phyloP scores from a whole-genome alignment of 2,113 vertebrate species.

The Thunnus maccoyii region DNA sequence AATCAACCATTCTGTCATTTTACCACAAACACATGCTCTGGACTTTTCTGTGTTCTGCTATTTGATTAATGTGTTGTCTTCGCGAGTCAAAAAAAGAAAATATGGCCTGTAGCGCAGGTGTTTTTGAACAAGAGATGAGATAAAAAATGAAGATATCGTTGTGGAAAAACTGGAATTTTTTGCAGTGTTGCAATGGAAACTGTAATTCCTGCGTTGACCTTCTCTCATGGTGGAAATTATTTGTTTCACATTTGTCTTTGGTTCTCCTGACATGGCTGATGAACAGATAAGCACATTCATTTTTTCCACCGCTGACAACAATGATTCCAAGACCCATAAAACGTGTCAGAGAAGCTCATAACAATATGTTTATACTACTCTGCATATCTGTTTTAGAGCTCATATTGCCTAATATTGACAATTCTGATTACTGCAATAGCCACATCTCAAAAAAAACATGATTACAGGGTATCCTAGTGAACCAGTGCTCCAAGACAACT shows the following conservation, averaged over 20 bases:
- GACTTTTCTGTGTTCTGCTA: not conserved
- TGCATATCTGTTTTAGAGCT: not conserved
- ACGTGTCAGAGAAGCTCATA: not conserved
- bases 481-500: not conserved
- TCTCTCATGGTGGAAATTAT: not conserved
- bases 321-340: not conserved
- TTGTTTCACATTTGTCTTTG: not conserved
- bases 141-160: not conserved
- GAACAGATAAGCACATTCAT: not conserved
- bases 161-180: slow-evolving; percentile 1
- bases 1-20: not conserved
- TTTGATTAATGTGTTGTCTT: not conserved
- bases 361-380: not conserved
- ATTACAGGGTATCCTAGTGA: not conserved
- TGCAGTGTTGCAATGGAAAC: not conserved
- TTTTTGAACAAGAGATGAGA: not conserved
- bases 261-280: not conserved
- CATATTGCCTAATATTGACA: not conserved
- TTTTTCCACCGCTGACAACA: not conserved
- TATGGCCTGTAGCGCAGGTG: not conserved
- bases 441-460: not conserved
- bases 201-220: not conserved
- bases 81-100: not conserved
- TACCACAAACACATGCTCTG: not conserved
- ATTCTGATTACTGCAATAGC: not conserved